Base-by-base conservation (phyloP, 2,113 vertebrate genomes). In the Clarias batrachus region DNA sequence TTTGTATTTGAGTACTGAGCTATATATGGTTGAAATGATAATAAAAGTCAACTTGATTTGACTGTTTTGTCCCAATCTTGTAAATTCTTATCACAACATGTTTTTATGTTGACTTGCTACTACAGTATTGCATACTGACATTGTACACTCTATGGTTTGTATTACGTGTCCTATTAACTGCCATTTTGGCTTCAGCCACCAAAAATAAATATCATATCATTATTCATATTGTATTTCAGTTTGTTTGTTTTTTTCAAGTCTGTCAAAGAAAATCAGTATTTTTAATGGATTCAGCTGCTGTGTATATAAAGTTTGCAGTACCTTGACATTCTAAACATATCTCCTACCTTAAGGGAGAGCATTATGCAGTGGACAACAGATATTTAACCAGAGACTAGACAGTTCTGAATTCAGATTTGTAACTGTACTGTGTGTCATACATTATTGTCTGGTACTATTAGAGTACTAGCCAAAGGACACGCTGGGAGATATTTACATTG, bases 401-500 rank as follows among this genome's bases (percentile, higher is more conserved):
- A 25, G 11, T 37, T 62, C 57, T 37, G 12, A 13, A 77, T 77
- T 12, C 23, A 80, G 27, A 60, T 37, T 23, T 30, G 60, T 80
- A 63, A 60, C 30, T 23, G 57, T 87, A 65, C 88, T 63, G 59
- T 86, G 56, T 41, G 17, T 78, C 81, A 56, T 77, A 76, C 57
- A 52, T 56, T 30, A 82, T 21, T 54, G 48, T 81, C 78, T 81
- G 57, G 59, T 81, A 81, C 78, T 62, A 81, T 62, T 81, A 62
- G 57, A 25, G 57, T 62, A 23, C 30, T 41, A 81, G 57, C 83
- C 88, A 86, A 90, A 83, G 87, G 89, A 87, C 87, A 90, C 48
- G 63, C 65, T 89, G 80, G 87, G 84, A 86, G 83, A 87, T 88
- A 87, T 83, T 82, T 66, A 65, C 83, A 88, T 37, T 83, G 63